These are phyloP conservation scores for Panagrolaimus sp. DNA, from an alignment of 1,140 invertebrate species.

Conservation along the genomic window DNA sequence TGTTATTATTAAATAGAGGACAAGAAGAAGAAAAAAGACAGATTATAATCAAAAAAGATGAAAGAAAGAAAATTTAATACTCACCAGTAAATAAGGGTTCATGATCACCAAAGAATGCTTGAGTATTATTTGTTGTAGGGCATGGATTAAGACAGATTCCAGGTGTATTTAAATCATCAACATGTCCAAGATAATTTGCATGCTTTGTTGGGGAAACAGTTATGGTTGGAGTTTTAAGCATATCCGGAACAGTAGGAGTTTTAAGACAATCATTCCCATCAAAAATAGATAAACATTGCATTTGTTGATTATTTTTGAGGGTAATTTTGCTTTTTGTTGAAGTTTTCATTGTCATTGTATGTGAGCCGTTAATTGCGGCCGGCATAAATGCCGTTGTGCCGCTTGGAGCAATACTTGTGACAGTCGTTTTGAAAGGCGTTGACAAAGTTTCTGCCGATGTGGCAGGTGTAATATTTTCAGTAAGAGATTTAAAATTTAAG, in stretches of 20 bases:
- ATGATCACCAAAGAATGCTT: conserved; percentile 57
- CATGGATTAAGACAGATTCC: conserved; percentile 42
- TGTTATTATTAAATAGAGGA: background rate
- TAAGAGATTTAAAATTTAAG: too few relatives aligned
- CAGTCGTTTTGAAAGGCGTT: background rate
- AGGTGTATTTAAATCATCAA: conserved; percentile 49
- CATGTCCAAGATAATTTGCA: conserved; percentile 19
- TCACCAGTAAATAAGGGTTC: conserved; percentile 52
- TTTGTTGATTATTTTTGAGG: conserved; percentile 31
- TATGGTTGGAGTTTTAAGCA: conserved; percentile 44
- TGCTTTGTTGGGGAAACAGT: conserved; percentile 39
- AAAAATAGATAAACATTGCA: conserved; percentile 35
- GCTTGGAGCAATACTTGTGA: background rate
- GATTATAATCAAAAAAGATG: too few relatives aligned
- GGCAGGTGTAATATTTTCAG: too few relatives aligned
- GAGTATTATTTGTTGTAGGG: conserved; percentile 46
- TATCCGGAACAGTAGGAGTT: conserved; percentile 46
- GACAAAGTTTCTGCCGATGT: too few relatives aligned
- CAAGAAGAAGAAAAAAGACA: background rate
- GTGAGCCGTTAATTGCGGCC: background rate
- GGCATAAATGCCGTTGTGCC: conserved; percentile 12
- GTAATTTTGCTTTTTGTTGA: conserved; percentile 18
- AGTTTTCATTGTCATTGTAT: conserved; percentile 10
- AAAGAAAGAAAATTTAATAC: background rate
- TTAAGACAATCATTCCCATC: conserved; percentile 47